Conservation (phyloP, 2,888 invertebrate species). For the Stenchaetothrips biformis region DNA sequence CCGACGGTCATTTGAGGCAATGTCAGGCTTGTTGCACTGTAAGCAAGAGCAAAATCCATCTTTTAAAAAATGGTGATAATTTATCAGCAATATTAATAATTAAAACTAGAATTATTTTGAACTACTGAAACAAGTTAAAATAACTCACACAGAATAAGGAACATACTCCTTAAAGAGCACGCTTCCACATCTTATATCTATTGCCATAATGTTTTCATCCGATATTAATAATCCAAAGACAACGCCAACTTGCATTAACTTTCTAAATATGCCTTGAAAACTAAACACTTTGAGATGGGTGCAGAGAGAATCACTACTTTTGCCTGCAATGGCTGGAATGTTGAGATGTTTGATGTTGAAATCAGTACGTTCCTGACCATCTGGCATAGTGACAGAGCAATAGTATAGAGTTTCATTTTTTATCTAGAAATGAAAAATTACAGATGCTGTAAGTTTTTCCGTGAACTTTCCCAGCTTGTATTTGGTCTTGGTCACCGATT, state of each 20-base stretch:
- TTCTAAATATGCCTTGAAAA: conserved; percentile 2
- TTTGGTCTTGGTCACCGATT: background rate
- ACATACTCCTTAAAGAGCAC: conserved; percentile 1
- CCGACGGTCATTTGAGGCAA: background rate
- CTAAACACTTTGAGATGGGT: background rate
- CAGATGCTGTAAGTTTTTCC: background rate
- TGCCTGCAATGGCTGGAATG: background rate
- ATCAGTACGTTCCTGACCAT: background rate
- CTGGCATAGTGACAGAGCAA: background rate
- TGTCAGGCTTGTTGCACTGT: background rate
- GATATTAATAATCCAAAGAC: background rate
- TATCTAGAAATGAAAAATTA: background rate
- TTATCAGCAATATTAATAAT: background rate
- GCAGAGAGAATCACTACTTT: background rate
- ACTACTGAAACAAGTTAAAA: background rate
- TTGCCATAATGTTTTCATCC: background rate
- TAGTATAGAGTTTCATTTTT: background rate
- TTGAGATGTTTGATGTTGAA: background rate
- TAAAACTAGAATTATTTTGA: background rate
- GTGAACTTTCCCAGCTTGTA: background rate
- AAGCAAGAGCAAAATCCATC: background rate
- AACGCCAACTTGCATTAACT: background rate
- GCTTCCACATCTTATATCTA: background rate
- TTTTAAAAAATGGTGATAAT: background rate
- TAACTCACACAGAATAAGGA: background rate